Base-by-base conservation (phyloP, 1,140 invertebrate genomes). In the Eriosoma lanigerum region DNA sequence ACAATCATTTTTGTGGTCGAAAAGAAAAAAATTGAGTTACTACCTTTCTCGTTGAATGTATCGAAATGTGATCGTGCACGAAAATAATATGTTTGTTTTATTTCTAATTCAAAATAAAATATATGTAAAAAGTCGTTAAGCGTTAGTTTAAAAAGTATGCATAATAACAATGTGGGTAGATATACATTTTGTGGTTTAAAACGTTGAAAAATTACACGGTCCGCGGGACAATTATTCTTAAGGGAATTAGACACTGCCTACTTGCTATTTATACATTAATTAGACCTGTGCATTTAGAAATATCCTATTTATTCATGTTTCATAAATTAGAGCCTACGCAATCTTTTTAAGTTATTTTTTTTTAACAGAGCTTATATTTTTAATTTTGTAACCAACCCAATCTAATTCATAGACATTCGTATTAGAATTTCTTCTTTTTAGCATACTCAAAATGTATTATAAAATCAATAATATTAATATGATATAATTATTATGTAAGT, bases 141-240 rank as follows among this genome's bases (percentile, higher is more conserved):
- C 32, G n/a, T 58, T 76, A 76, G 19, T 29, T 26, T 24, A 48
- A 52, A 48, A 50, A 21, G 17, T 62, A 15, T 78, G 48, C 46
- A 76, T 48, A 60, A 44, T n/a, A 12, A 78, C 38, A 24, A 50
- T 21, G 24, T 48, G 38, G 32, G 29, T 56, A 48, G 38, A 62
- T 62, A 76, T 58, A 76, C 62, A 78, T 60, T 56, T 60, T 46
- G 56, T 26, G 52, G 56, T 78, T 52, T 62, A 26, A 62, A 78
- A 62, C 56, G 38, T 21, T 78, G 75, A 78, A 78, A 78, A 78
- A 78, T 60, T n/a, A 48, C 24, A 60, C 75, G 12, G 56, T 78
- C 24, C 52, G 12, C 56, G 21, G 13, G 29, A 62, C 54, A 72
- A 29, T 78, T 78, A 60, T 38, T 60, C 54, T 78, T 78, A 38